A percentile compares a stretch with the other conserved stretches of the same genome.
Evolutionary conservation across 2,797 vertebrate species (phyloP).

Genomic region (Coreius guichenoti): DNA sequence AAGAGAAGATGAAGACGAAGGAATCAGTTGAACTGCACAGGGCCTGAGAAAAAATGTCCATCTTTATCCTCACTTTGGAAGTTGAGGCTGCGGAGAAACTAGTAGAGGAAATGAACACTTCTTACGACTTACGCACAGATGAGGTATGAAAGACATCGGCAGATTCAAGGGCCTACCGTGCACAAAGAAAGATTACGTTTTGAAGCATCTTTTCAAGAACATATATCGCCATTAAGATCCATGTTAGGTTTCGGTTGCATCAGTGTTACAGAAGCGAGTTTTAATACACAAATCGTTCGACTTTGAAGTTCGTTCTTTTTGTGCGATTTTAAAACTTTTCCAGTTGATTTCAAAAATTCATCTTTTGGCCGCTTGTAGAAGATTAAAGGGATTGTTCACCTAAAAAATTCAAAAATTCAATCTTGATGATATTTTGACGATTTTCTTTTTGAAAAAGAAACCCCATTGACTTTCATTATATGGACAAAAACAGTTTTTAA

Average conservation of each 20-base stretch:
- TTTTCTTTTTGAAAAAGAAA: no score
- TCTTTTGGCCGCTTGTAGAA: neutral
- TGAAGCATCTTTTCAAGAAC: slow-evolving; percentile 6
- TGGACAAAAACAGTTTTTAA: neutral
- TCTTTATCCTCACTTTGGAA: slow-evolving; percentile 58
- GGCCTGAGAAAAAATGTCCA: slow-evolving; percentile 60
- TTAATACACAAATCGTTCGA: neutral
- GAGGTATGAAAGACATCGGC: slow-evolving; percentile 32
- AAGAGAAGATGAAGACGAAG: slow-evolving; percentile 20
- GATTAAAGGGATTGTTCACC: neutral
- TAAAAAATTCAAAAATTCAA: neutral
- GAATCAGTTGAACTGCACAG: slow-evolving; percentile 51
- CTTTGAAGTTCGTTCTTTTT: slow-evolving; percentile 17
- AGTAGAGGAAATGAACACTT: slow-evolving; percentile 57
- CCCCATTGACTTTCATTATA: neutral
- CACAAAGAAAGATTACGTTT: neutral
- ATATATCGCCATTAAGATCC: neutral
- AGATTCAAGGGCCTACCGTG: neutral
- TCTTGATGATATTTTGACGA: neutral
- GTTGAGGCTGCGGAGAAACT: slow-evolving; percentile 44
- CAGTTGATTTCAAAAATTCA: neutral
- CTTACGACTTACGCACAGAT: slow-evolving; percentile 30
- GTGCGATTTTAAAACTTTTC: neutral
- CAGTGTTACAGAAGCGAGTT: slow-evolving; percentile 23
- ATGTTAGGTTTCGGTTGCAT: slow-evolving; percentile 15